Base-by-base conservation (phyloP, 2,888 invertebrate genomes). In the Thymelicus acteon region DNA sequence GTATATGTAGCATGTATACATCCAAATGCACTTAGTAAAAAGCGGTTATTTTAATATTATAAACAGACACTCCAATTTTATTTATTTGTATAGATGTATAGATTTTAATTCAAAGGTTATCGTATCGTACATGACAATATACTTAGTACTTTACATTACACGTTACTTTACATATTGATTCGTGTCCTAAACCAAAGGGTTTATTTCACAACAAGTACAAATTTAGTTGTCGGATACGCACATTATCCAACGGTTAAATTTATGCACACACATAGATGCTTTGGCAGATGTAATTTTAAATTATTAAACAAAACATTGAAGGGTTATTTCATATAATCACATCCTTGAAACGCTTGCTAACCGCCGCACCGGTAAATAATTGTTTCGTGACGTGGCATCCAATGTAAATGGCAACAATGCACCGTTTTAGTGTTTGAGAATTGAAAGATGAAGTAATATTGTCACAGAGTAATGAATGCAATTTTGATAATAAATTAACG, bases 331-430 rank as follows among this genome's bases (percentile, higher is more conserved):
- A 69, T 73, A 69, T 70, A 72, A 65, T 67, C 60, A 68, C 72
- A 71, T 73, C 76, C 78, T 76, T 76, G 76, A 72, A 61, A 75
- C 71, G 69, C 73, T 76, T 73, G 67, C 72, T 70, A 67, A 64
- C 72, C 15, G 71, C 62, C 66, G 67, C 15, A 70, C 62, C 66
- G 67, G 74, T 73, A 74, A 75, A 76, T 78, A 73, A 77, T 75
- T 73, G 73, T 78, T 72, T 76, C 75, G 74, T 76, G 76, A 67
- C 71, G 73, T 70, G 60, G 62, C 67, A 58, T 69, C 71, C 73
- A 71, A 76, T 76, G 74, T 72, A 75, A 77, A 75, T 74, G 67
- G 66, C 73, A 75, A 78, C 77, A 77, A 77, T 77, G 74, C 73
- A 74, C 72, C 71, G 64, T 74, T 63, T 63, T 60, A 40, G 60